Evolutionary conservation across 2,888 invertebrate genomes (phyloP).

Genomic region (Chamaedrilus cognettii): DNA sequence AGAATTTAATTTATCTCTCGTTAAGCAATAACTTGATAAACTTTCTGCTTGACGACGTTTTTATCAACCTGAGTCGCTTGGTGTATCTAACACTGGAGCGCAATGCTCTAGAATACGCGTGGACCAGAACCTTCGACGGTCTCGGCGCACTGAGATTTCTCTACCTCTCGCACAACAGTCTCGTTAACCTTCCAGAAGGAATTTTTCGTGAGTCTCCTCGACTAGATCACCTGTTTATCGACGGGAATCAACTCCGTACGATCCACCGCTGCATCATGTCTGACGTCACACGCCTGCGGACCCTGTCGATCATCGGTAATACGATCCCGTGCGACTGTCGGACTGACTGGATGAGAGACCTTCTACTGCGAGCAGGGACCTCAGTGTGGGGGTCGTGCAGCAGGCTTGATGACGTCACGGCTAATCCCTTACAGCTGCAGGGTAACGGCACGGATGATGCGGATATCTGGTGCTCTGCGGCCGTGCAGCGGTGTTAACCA

Average conservation of each 20-base stretch:
- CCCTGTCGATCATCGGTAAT: constrained; percentile 34
- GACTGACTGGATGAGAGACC: constrained; percentile 30
- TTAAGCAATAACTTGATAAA: constrained; percentile 34
- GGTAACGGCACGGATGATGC: too few relatives aligned
- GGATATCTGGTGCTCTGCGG: too few relatives aligned
- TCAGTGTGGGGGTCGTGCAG: background rate
- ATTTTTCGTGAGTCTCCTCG: constrained; percentile 11
- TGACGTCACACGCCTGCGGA: constrained; percentile 18
- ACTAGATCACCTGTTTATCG: constrained; percentile 16
- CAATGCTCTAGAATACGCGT: constrained; percentile 31
- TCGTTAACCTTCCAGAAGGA: constrained; percentile 21
- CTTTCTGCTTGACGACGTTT: constrained; percentile 28
- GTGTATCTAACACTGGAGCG: constrained; percentile 30
- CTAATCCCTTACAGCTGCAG: too few relatives aligned
- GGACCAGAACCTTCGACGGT: constrained; percentile 28
- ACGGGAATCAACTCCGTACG: constrained; percentile 27
- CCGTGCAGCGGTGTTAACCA: too few relatives aligned
- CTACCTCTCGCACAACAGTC: constrained; percentile 27
- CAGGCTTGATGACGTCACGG: too few relatives aligned
- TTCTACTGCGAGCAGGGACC: background rate
- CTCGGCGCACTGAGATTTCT: constrained; percentile 29
- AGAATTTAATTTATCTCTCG: constrained; percentile 26
- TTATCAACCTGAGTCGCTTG: constrained; percentile 29
- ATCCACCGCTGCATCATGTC: constrained; percentile 32
- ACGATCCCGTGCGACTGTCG: constrained; percentile 36